A percentile compares a stretch with the other conserved stretches of the same genome.
These are phyloP conservation scores for Trididemnum nubilum DNA, from an alignment of 23 tunicate species.

Conservation along the genomic window DNA sequence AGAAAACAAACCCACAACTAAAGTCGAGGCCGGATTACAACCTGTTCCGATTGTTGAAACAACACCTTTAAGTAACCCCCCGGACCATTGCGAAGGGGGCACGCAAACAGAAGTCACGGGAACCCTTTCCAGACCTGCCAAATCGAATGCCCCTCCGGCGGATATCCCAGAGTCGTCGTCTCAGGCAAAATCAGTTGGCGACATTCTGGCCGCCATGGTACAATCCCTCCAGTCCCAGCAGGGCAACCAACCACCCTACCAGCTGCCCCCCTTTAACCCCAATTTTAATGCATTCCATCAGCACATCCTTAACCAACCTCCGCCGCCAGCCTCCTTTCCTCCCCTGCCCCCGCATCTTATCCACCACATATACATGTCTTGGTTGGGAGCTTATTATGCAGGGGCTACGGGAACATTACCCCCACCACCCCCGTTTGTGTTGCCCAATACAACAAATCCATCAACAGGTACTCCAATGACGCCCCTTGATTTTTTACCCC, in stretches of 20 bases:
- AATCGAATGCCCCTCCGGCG: background rate
- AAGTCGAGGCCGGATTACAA: background rate
- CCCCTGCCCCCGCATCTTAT: constrained; percentile 63
- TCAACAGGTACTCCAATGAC: constrained; percentile 21
- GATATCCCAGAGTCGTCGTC: background rate
- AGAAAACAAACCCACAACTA: background rate
- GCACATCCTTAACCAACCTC: constrained; percentile 35
- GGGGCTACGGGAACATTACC: constrained; percentile 87
- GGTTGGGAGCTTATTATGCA: constrained; percentile 81
- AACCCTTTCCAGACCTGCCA: constrained; percentile 37
- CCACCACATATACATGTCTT: constrained; percentile 73
- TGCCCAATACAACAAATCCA: constrained; percentile 34
- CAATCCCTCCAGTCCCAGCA: constrained; percentile 25
- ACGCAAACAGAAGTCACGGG: constrained; percentile 76
- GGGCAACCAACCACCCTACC: background rate
- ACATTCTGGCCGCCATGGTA: constrained; percentile 35
- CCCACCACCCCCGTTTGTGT: constrained; percentile 72
- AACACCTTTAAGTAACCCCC: background rate
- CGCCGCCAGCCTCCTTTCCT: constrained; percentile 28
- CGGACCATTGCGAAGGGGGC: constrained; percentile 26
- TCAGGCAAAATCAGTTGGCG: constrained; percentile 14
- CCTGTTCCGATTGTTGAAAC: background rate
- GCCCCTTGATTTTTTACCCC: constrained; percentile 33
- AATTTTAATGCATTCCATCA: constrained; percentile 65
- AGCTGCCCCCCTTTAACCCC: constrained; percentile 16